phyloP scores from a whole-genome alignment of 2,888 invertebrate genomes.

The Thecophora atra region DNA sequence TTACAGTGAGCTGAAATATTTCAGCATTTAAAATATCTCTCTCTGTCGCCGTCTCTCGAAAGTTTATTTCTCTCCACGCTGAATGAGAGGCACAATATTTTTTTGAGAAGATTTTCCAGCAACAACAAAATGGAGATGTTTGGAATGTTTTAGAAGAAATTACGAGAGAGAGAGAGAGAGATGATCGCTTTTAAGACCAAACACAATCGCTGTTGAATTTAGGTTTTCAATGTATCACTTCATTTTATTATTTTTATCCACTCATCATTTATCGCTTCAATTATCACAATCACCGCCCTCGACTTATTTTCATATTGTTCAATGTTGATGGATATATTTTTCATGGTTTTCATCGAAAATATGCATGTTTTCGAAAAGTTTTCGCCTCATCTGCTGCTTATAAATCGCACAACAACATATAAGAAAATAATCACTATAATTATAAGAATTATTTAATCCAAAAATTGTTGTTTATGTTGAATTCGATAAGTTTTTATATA shows the following conservation, averaged over 20 bases:
- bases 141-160: too few species aligned
- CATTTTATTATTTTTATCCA: too few species aligned
- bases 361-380: background rate
- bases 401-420: background rate
- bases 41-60: too few species aligned
- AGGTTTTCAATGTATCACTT: background rate
- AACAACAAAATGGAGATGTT: background rate
- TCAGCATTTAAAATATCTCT: too few species aligned
- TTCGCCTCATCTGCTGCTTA: conserved; percentile 4
- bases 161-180: conserved; percentile 24
- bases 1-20: too few species aligned
- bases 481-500: background rate
- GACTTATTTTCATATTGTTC: conserved; percentile 9
- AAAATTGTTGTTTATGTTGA: background rate
- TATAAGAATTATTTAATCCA: conserved; percentile 13
- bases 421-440: background rate
- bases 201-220: conserved; percentile 37
- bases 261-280: too few species aligned
- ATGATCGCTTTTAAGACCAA: conserved; percentile 38
- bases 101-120: background rate
- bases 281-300: too few species aligned
- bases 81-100: conserved; percentile 16
- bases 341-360: conserved; percentile 2
- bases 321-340: conserved; percentile 19
- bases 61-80: too few species aligned